phyloP scores from a whole-genome alignment of 2,888 invertebrate species.

The Vesta saturnalis region DNA sequence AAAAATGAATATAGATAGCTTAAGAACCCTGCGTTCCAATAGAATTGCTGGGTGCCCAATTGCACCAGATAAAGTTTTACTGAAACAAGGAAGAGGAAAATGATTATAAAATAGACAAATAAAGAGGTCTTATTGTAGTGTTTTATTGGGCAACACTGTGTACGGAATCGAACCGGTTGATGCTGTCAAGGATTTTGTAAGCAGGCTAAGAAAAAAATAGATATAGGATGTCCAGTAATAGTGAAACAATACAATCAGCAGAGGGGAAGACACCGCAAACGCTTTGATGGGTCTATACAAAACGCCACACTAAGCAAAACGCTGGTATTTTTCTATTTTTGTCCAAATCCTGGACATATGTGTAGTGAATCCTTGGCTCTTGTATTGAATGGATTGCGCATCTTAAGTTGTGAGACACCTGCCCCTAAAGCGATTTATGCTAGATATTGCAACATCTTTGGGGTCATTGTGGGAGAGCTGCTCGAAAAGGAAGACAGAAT shows the following conservation, averaged over 20 bases:
- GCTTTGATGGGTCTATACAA: background rate
- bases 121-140: background rate
- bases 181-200: too few species aligned
- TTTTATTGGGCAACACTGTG: background rate
- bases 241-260: background rate
- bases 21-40: background rate
- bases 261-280: background rate
- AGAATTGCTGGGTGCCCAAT: background rate
- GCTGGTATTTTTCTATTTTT: slow-evolving; percentile 3
- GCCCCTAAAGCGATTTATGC: background rate
- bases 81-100: background rate
- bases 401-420: background rate
- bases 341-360: background rate
- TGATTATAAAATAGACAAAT: background rate
- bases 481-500: background rate
- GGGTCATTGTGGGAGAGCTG: too few species aligned
- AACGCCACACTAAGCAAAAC: background rate
- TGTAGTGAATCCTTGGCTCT: too few species aligned
- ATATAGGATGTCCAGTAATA: background rate
- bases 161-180: slow-evolving; percentile 7
- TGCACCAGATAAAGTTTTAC: background rate
- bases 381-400: background rate
- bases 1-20: background rate
- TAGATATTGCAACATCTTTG: too few species aligned
- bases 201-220: too few species aligned